phyloP scores from a whole-genome alignment of 2,797 vertebrate species.

The Aratinga solstitialis region DNA sequence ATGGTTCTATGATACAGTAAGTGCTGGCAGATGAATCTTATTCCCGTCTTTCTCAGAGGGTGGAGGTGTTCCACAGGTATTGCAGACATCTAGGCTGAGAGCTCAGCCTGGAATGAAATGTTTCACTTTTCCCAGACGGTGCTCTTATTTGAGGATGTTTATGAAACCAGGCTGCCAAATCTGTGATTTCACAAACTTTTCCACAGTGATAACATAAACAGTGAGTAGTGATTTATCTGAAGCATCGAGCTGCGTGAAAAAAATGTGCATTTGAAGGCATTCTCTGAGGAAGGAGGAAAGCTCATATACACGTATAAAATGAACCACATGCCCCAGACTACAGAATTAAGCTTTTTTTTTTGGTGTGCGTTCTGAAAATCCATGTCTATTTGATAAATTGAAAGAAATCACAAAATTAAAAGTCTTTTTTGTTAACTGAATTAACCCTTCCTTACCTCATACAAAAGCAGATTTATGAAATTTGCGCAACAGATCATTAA shows the following conservation, averaged over 20 bases:
- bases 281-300: background rate
- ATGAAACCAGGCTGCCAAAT: background rate
- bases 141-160: conserved; percentile 2
- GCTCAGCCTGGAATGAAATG: background rate
- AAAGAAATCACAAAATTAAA: background rate
- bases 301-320: background rate
- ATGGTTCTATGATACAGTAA: fast-evolving
- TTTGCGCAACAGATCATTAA: background rate
- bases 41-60: background rate
- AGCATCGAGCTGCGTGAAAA: background rate
- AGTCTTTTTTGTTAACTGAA: background rate
- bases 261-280: background rate
- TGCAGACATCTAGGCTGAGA: background rate
- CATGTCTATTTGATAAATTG: background rate
- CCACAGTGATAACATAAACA: conserved; percentile 31
- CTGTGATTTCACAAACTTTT: conserved; percentile 51
- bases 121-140: background rate
- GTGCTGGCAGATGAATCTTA: background rate
- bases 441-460: background rate
- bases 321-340: background rate
- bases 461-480: background rate
- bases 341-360: background rate
- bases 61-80: background rate
- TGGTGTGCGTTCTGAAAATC: background rate
- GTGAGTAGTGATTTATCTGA: conserved; percentile 20